Percentiles rank a stretch among this genome's conserved stretches.
phyloP scores from a whole-genome alignment of 2,797 vertebrate genomes.

The Zalophus californianus region DNA sequence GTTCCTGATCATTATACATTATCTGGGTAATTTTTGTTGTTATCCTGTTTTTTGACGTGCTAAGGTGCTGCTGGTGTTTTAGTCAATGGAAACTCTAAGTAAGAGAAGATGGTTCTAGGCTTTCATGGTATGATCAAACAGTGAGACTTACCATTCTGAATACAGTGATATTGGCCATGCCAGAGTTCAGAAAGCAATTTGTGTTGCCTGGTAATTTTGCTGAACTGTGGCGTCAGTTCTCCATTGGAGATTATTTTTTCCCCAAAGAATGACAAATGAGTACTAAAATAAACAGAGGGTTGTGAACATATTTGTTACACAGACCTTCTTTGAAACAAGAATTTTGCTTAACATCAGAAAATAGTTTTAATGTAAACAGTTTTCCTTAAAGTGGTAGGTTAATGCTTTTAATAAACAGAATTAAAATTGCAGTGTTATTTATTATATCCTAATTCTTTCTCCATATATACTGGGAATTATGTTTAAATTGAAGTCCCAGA shows the following conservation, averaged over 20 bases:
- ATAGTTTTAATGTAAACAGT: neutral
- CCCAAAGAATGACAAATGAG: neutral
- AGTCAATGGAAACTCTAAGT: neutral
- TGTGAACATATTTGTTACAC: neutral
- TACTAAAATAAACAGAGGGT: neutral
- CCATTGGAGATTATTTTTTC: neutral
- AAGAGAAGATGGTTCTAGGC: neutral
- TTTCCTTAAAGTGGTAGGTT: conserved; percentile 1
- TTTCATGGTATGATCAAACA: neutral
- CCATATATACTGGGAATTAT: neutral
- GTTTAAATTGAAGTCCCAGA: neutral
- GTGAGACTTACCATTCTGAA: neutral
- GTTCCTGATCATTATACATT: neutral
- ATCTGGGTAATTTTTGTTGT: neutral
- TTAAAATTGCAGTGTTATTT: neutral
- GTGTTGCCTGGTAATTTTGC: neutral
- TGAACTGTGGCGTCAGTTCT: neutral
- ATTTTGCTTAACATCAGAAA: conserved; percentile 8
- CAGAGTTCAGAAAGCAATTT: neutral
- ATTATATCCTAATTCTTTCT: neutral
- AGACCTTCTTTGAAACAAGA: neutral
- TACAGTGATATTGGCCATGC: neutral
- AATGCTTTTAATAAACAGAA: neutral
- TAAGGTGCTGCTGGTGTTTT: neutral
- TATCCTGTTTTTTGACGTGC: neutral